These are phyloP conservation scores for Agrypnia vestita DNA, from an alignment of 1,140 invertebrate species.

Conservation along the genomic window DNA sequence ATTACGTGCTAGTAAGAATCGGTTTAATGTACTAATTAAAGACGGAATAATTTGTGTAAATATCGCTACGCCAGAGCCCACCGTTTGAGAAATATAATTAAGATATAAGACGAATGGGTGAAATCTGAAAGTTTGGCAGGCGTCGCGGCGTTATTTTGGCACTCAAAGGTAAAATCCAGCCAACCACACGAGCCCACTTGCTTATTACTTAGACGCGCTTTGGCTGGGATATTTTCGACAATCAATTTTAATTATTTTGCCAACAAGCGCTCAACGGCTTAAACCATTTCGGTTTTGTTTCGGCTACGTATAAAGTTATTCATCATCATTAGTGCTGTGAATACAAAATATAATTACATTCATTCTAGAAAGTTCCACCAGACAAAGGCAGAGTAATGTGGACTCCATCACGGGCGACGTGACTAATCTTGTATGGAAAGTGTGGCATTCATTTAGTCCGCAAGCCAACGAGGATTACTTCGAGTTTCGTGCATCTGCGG, in stretches of 20 bases:
- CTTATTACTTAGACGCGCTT: constrained; percentile 21
- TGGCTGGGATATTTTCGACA: constrained; percentile 29
- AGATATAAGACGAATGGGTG: neutral
- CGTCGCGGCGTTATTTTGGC: neutral
- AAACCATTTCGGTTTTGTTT: constrained; percentile 31
- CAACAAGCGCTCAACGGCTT: constrained; percentile 24
- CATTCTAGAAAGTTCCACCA: constrained; percentile 38
- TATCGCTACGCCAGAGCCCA: too few relatives aligned
- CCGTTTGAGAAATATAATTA: neutral
- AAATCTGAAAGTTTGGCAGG: neutral
- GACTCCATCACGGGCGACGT: constrained; percentile 47
- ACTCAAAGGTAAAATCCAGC: constrained; percentile 15
- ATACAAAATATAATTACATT: constrained; percentile 51
- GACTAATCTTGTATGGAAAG: constrained; percentile 41
- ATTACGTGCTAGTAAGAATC: too few relatives aligned
- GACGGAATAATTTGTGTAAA: too few relatives aligned
- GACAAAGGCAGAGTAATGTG: constrained; percentile 43
- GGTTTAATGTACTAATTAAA: too few relatives aligned
- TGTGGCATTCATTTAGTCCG: constrained; percentile 16
- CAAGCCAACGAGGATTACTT: neutral
- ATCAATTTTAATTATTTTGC: constrained; percentile 44
- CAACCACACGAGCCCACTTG: neutral
- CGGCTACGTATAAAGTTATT: constrained; percentile 46
- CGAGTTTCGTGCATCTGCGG: constrained; percentile 10
- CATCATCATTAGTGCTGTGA: constrained; percentile 56